These are phyloP conservation scores for Lordiphosa andalusiaca DNA, from an alignment of 2,888 invertebrate species.

Conservation along the genomic window DNA sequence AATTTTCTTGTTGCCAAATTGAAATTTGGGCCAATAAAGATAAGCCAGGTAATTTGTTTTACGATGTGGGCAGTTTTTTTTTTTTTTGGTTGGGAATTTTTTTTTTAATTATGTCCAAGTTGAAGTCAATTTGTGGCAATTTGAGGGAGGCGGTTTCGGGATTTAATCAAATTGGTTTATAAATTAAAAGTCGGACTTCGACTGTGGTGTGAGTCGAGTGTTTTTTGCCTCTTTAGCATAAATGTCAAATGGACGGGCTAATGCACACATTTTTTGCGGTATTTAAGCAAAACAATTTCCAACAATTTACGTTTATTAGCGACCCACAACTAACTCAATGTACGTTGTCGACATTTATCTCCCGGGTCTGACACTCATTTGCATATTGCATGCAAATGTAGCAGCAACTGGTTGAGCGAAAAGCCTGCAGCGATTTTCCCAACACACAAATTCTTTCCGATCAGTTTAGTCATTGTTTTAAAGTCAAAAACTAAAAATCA, in stretches of 20 bases:
- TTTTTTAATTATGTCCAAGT: conserved; percentile 40
- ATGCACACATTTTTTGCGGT: conserved; percentile 51
- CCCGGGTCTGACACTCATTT: conserved; percentile 24
- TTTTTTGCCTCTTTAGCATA: too few species aligned
- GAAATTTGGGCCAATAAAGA: conserved; percentile 67
- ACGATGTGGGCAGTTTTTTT: conserved; percentile 17
- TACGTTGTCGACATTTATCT: conserved; percentile 19
- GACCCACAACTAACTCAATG: conserved; percentile 38
- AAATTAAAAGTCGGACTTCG: conserved; percentile 21
- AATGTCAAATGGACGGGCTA: conserved; percentile 19
- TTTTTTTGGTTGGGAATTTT: conserved; percentile 6
- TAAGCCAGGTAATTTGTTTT: conserved; percentile 17
- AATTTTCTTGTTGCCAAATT: conserved; percentile 68
- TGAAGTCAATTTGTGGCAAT: conserved; percentile 44
- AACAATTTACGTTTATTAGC: conserved; percentile 66
- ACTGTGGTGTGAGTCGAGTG: too few species aligned
- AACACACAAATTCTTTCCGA: too few species aligned
- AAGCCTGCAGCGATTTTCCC: conserved; percentile 1
- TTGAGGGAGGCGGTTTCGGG: conserved; percentile 53
- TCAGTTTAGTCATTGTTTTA: too few species aligned
- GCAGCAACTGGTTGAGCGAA: conserved; percentile 4
- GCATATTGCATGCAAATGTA: conserved; percentile 38
- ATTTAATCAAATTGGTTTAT: conserved; percentile 33
- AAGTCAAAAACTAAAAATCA: too few species aligned
- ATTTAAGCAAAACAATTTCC: conserved; percentile 57